Conservation (phyloP, 2,797 vertebrate genomes). For the Gallirallus australis region DNA sequence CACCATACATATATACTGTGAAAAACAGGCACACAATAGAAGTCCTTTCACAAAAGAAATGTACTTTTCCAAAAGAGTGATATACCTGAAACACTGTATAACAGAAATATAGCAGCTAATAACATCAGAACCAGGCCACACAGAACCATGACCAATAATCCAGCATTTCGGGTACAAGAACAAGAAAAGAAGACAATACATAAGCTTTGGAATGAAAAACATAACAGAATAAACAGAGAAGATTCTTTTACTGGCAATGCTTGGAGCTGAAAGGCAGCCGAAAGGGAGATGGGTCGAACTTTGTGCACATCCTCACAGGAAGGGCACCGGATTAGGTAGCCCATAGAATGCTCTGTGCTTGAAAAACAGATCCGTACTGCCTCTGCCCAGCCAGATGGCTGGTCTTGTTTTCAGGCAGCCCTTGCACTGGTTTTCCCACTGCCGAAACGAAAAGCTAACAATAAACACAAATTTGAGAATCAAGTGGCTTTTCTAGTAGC, state of each 20-base stretch:
- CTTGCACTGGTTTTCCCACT: neutral
- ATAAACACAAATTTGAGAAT: neutral
- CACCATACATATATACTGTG: conserved; percentile 45
- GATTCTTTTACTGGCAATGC: conserved; percentile 20
- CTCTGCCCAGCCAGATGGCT: neutral
- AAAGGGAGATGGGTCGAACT: neutral
- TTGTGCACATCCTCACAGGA: neutral
- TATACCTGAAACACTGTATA: conserved; percentile 34
- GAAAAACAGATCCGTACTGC: neutral
- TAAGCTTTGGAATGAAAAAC: conserved; percentile 57
- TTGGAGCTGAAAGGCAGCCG: conserved; percentile 7
- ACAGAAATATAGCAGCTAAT: conserved; percentile 52
- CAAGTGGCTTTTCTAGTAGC: neutral
- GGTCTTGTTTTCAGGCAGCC: neutral
- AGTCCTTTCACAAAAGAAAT: conserved; percentile 53
- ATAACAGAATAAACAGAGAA: conserved; percentile 56
- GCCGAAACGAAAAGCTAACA: neutral
- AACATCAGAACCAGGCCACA: conserved; percentile 54
- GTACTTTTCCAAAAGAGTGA: conserved; percentile 43
- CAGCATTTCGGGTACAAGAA: neutral
- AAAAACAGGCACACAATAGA: conserved; percentile 65
- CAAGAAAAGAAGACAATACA: conserved; percentile 54
- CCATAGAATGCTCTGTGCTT: neutral
- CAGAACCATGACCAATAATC: conserved; percentile 51
- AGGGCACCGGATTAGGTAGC: neutral